phyloP scores from a whole-genome alignment of 2,888 invertebrate species.

The Nebria salina region DNA sequence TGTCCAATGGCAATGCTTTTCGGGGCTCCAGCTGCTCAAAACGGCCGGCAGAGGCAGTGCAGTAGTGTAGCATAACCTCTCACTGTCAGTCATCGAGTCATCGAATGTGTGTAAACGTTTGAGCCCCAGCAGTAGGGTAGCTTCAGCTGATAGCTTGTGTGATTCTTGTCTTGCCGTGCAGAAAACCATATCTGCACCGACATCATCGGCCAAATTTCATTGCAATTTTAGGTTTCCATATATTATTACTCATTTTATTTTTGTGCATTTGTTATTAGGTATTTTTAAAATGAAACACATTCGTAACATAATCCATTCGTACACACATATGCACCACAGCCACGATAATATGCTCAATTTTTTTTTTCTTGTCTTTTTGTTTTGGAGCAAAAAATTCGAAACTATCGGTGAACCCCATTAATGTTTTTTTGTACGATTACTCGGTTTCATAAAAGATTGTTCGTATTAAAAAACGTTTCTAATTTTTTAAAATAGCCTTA shows the following conservation, averaged over 20 bases:
- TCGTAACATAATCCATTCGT: background rate
- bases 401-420: conserved; percentile 4
- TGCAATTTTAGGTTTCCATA: background rate
- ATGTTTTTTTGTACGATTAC: background rate
- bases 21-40: background rate
- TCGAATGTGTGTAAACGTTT: background rate
- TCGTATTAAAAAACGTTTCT: background rate
- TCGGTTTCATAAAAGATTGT: background rate
- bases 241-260: background rate
- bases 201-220: conserved; percentile 12
- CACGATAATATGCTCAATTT: conserved; percentile 18
- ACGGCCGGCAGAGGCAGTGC: background rate
- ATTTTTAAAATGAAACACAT: background rate
- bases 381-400: conserved; percentile 28
- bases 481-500: too few species aligned
- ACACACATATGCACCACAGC: background rate
- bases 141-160: background rate
- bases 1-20: background rate
- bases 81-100: background rate
- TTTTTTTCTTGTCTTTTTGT: conserved; percentile 15
- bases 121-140: background rate
- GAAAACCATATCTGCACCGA: conserved; percentile 9
- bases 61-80: background rate
- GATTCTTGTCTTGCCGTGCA: background rate
- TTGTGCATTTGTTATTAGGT: background rate